A percentile compares a stretch with the other conserved stretches of the same genome.
Conservation (phyloP, 53 echinoderm and acorn worm genomes). For the Apostichopus leukothele region DNA sequence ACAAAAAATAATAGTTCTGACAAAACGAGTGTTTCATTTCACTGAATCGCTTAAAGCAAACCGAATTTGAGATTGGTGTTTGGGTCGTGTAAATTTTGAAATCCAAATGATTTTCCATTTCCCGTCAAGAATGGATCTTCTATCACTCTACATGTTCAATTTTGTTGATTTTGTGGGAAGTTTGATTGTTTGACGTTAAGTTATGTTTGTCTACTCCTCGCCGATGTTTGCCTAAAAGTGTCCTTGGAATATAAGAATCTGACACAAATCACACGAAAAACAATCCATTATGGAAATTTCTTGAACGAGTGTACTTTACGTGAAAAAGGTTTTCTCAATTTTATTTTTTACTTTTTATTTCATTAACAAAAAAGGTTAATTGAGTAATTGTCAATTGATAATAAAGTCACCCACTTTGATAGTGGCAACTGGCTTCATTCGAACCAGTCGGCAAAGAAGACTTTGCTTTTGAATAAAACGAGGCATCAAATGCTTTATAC, state of each 20-base stretch:
- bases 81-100: no score
- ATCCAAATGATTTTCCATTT: no score
- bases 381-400: background rate
- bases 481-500: background rate
- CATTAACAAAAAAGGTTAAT: background rate
- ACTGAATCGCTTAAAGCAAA: no score
- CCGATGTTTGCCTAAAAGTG: background rate
- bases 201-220: no score
- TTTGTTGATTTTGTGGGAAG: no score
- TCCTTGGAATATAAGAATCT: background rate
- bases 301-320: background rate
- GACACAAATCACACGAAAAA: background rate
- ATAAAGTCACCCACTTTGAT: background rate
- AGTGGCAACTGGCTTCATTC: background rate
- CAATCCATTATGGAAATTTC: background rate
- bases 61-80: no score
- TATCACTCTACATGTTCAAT: no score
- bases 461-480: background rate
- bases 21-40: no score
- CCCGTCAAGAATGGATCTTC: no score
- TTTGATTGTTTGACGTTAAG: no score
- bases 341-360: background rate
- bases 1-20: no score
- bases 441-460: background rate
- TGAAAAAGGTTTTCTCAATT: background rate